Evolutionary conservation across 2,888 invertebrate genomes (phyloP).

Genomic region (Beris morrisii): DNA sequence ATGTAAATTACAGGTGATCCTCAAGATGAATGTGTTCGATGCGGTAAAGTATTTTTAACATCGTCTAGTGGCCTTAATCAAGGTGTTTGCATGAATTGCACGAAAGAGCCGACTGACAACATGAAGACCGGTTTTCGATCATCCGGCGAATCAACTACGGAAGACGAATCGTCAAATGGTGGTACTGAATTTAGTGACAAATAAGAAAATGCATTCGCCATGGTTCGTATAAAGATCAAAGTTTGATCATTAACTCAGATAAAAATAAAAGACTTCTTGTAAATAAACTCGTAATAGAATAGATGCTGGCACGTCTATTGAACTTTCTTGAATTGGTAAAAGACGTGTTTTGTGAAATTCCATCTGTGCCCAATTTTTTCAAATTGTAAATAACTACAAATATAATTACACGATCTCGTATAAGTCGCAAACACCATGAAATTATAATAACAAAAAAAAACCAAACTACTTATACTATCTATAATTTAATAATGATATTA

Average conservation of each 20-base stretch:
- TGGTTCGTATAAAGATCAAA: not conserved
- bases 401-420: constrained; percentile 14
- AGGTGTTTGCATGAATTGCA: constrained; percentile 54
- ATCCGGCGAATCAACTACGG: constrained; percentile 49
- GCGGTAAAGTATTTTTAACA: constrained; percentile 60
- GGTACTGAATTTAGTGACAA: constrained; percentile 50
- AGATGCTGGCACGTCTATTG: constrained; percentile 22
- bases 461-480: constrained; percentile 19
- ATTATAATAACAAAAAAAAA: constrained; percentile 20
- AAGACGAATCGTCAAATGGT: constrained; percentile 51
- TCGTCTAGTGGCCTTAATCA: constrained; percentile 50
- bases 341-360: constrained; percentile 19
- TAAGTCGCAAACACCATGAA: constrained; percentile 19
- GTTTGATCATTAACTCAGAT: too few species aligned
- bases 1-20: constrained; percentile 58
- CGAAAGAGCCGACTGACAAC: constrained; percentile 45
- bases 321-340: constrained; percentile 7
- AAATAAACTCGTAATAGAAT: not conserved
- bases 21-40: constrained; percentile 63
- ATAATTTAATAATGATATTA: not conserved
- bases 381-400: not conserved
- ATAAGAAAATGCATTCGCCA: constrained; percentile 35
- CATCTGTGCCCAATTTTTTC: constrained; percentile 26
- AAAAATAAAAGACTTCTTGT: too few species aligned
- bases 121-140: constrained; percentile 47